Evolutionary conservation across 2,113 vertebrate genomes (phyloP).

Genomic region (Hemibagrus wyckioides): DNA sequence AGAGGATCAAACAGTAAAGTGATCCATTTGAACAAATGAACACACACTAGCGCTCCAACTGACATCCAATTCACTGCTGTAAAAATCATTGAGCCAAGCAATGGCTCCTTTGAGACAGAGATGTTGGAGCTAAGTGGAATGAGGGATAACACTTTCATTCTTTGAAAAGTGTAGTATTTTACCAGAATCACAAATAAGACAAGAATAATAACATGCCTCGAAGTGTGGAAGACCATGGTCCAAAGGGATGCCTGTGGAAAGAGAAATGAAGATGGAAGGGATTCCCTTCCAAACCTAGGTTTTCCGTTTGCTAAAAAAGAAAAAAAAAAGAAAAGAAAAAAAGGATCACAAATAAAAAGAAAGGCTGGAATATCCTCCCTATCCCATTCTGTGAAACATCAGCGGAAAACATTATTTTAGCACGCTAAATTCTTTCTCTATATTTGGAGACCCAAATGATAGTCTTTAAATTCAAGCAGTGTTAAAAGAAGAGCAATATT

Average conservation of each 20-base stretch:
- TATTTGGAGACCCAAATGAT: conserved; percentile 7
- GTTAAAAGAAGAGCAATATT: not conserved
- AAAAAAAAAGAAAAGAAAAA: too few species aligned
- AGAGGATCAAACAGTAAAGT: not conserved
- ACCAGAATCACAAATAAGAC: conserved; percentile 29
- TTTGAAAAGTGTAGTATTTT: conserved; percentile 4
- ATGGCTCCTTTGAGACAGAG: conserved; percentile 15
- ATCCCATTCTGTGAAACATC: not conserved
- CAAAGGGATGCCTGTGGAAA: not conserved
- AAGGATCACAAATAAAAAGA: not conserved
- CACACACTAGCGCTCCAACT: not conserved
- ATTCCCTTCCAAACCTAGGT: not conserved
- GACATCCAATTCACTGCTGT: not conserved
- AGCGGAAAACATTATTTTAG: conserved; percentile 3
- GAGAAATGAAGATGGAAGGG: not conserved
- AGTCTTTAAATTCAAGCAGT: not conserved
- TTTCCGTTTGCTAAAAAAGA: not conserved
- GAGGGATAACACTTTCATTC: not conserved
- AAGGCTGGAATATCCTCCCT: not conserved
- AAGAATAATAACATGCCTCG: conserved; percentile 28
- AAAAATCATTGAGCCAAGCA: conserved; percentile 36
- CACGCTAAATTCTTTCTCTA: not conserved
- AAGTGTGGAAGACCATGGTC: conserved; percentile 19
- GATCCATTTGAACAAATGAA: not conserved
- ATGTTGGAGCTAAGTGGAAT: not conserved